Percentiles rank a stretch among this genome's conserved stretches.
These are phyloP conservation scores for Cyphomyrus discorhynchus DNA, from an alignment of 2,113 vertebrate genomes.

Conservation along the genomic window DNA sequence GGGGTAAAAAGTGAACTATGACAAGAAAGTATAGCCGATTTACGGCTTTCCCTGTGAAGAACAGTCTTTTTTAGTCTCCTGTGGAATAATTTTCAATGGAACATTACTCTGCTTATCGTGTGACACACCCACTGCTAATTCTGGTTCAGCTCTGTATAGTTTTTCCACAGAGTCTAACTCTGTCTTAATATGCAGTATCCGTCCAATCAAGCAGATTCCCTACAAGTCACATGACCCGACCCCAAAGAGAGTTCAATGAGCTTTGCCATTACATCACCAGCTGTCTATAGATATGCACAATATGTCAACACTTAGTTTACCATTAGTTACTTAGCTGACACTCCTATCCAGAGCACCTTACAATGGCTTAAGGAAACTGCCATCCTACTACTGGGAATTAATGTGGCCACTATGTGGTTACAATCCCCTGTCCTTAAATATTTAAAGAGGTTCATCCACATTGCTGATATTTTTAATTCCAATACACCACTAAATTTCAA, in stretches of 20 bases:
- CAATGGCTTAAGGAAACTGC: background rate
- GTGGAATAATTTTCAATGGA: background rate
- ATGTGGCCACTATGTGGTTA: background rate
- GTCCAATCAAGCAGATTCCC: background rate
- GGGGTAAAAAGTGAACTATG: background rate
- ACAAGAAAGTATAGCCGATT: background rate
- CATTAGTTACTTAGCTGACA: background rate
- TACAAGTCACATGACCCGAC: background rate
- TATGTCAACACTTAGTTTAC: background rate
- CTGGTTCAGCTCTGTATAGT: background rate
- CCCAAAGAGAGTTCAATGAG: background rate
- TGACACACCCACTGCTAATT: background rate
- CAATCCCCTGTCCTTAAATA: background rate
- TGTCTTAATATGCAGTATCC: background rate
- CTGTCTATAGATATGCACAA: background rate
- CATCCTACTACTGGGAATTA: background rate
- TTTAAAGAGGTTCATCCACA: background rate
- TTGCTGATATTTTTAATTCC: background rate
- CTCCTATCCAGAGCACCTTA: background rate
- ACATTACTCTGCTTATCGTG: background rate
- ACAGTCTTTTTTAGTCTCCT: background rate
- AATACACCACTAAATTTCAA: background rate
- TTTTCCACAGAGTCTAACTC: background rate
- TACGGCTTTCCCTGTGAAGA: background rate
- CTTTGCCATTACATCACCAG: background rate